Base-by-base conservation (phyloP, 2,888 invertebrate species). In the Agrochola litura region DNA sequence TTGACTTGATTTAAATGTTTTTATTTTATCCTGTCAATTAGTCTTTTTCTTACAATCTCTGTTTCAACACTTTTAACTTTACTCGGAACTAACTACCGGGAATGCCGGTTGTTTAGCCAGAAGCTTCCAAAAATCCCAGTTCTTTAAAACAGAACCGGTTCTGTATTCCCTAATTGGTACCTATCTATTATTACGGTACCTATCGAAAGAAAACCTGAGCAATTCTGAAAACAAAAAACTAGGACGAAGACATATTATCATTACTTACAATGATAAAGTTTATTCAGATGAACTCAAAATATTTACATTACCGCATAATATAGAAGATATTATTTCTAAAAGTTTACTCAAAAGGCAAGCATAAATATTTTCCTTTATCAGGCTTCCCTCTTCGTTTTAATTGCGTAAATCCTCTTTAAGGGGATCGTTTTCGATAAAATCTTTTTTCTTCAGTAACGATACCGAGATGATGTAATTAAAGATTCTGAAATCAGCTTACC, bases 391-490 rank as follows among this genome's bases (percentile, higher is more conserved):
- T 89, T 90, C 91, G 87, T 92, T 95, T 94, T 95, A 95, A 95
- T 95, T 95, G 95, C 93, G 91, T 90, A 94, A 95, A 95, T 95
- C 95, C 94, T 92, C 94, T 95, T 94, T 92, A 91, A 88, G 90
- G 89, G 90, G 91, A 92, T 94, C 91, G 89, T 89, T 92, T 91
- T 90, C 86, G 92, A 93, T 93, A 89, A 92, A 92, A 92, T 93
- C 91, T 93, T 93, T 93, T 92, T 93, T 80, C n/a, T 74, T 90
- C 89, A 82, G 90, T 89, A 89, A 89, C 86, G 92, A 87, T 91
- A 91, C 88, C 83, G 86, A 85, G 85, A 90, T 89, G 89, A 91
- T 90, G 89, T 93, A 93, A 93, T 93, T 93, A 93, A 92, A 94
- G 91, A 90, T 84, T 89, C 84, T 89, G 86, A 92, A 92, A 93